Evolutionary conservation across 2,888 invertebrate species (phyloP).

Genomic region (Tenthredo mesomela): DNA sequence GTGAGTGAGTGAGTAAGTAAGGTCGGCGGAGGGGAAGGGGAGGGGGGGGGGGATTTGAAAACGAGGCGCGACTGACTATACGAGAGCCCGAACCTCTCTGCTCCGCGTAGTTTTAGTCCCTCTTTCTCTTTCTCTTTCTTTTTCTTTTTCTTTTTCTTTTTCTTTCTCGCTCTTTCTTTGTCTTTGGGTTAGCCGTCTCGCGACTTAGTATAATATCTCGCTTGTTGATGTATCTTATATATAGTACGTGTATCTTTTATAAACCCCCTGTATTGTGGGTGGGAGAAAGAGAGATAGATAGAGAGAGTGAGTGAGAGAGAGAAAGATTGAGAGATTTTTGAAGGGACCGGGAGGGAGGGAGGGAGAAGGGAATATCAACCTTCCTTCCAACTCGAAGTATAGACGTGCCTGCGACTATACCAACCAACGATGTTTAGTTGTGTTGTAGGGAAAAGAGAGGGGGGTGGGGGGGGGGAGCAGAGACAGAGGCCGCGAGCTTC

Average conservation of each 20-base stretch:
- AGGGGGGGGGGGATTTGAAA: neutral
- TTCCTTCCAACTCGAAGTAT: neutral
- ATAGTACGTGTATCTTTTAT: neutral
- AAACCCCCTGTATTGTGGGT: neutral
- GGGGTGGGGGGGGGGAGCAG: neutral
- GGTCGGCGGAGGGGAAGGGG: neutral
- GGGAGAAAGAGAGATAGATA: neutral
- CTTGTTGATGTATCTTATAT: neutral
- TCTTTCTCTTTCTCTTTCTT: neutral
- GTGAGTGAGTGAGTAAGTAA: neutral
- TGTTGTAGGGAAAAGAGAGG: neutral
- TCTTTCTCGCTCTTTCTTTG: neutral
- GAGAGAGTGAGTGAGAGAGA: neutral
- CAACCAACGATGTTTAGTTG: neutral
- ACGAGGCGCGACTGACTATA: constrained; percentile 3
- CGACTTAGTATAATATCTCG: neutral
- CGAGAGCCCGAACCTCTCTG: neutral
- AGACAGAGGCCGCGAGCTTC: neutral
- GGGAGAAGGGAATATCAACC: neutral
- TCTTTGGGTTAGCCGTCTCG: neutral
- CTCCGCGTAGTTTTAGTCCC: neutral
- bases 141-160: neutral
- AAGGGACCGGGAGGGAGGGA: neutral
- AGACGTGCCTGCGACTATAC: neutral
- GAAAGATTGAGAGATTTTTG: neutral